Conservation (phyloP, 2,113 vertebrate species). For the Pyrgilauda ruficollis region DNA sequence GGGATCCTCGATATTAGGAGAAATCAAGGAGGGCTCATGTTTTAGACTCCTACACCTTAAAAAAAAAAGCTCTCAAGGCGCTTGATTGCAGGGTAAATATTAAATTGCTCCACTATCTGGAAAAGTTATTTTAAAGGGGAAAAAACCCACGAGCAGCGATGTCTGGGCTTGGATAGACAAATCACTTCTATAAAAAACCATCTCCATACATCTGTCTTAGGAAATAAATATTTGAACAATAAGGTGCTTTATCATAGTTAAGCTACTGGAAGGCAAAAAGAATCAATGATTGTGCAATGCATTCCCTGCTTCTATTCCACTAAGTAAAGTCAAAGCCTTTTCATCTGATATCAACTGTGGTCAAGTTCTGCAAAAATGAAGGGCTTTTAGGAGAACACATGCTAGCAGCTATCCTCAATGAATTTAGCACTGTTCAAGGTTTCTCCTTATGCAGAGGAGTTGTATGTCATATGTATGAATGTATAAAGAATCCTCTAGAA, state of each 20-base stretch:
- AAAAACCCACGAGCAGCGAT: accelerated
- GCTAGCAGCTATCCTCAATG: background rate
- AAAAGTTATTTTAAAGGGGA: background rate
- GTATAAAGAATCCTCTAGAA: background rate
- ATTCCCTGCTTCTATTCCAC: background rate
- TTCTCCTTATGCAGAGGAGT: background rate
- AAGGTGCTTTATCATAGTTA: background rate
- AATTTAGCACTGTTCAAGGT: background rate
- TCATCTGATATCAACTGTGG: background rate
- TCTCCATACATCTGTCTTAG: background rate
- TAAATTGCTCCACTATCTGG: background rate
- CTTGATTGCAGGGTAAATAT: background rate
- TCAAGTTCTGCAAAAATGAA: background rate
- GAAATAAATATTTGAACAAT: background rate
- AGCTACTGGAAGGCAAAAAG: background rate
- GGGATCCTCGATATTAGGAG: background rate
- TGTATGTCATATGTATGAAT: background rate
- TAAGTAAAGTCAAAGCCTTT: background rate
- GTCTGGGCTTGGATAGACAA: background rate
- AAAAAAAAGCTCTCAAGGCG: background rate
- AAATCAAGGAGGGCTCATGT: background rate
- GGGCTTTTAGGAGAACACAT: background rate
- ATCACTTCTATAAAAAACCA: background rate
- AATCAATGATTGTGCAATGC: background rate
- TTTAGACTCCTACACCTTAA: background rate